These are phyloP conservation scores for Columbina picui DNA, from an alignment of 2,113 vertebrate genomes.

Conservation along the genomic window DNA sequence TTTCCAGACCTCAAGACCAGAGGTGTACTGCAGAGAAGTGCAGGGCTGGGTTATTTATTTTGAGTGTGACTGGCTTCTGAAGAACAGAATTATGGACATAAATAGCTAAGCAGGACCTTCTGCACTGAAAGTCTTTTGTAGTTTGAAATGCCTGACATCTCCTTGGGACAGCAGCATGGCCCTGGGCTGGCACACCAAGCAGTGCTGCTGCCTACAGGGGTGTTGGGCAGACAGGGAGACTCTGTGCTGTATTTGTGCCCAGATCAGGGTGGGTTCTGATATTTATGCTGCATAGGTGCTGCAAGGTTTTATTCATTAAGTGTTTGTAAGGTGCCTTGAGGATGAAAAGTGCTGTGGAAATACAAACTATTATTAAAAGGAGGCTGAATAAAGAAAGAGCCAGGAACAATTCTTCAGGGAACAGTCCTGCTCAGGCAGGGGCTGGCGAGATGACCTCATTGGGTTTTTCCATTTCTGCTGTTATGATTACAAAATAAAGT, in stretches of 20 bases:
- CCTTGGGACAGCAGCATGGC: neutral
- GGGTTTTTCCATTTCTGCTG: neutral
- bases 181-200: neutral
- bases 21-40: neutral
- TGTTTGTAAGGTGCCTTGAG: neutral
- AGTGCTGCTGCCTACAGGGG: neutral
- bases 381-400: neutral
- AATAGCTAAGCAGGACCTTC: neutral
- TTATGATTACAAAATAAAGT: conserved; percentile 20
- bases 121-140: neutral
- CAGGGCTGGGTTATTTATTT: neutral
- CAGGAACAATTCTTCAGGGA: neutral
- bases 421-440: neutral
- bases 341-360: conserved; percentile 11
- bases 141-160: neutral
- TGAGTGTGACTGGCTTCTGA: neutral
- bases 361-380: neutral
- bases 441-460: conserved; percentile 1
- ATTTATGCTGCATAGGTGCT: neutral
- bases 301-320: neutral
- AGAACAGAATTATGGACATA: neutral
- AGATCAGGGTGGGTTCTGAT: neutral
- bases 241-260: neutral
- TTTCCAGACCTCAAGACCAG: neutral
- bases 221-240: accelerated